These are phyloP conservation scores for Halichoerus grypus DNA, from an alignment of 2,113 vertebrate genomes.

Conservation along the genomic window DNA sequence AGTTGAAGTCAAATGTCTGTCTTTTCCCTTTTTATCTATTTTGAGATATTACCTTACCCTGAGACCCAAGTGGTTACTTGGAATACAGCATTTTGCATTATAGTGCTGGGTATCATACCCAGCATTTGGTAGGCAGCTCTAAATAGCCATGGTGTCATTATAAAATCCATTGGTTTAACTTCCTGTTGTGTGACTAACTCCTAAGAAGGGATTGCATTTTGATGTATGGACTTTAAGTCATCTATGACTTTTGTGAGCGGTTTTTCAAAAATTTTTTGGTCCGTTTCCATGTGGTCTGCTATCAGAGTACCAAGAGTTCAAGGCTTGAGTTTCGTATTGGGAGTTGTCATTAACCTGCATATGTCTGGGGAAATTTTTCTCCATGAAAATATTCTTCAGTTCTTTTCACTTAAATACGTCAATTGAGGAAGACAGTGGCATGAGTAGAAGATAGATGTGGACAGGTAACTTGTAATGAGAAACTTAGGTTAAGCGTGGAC, in stretches of 20 bases:
- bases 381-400: conserved; percentile 18
- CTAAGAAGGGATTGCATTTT: conserved; percentile 16
- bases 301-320: conserved; percentile 1
- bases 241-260: background rate
- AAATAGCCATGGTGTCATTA: background rate
- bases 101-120: background rate
- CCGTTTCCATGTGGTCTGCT: background rate
- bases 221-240: background rate
- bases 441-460: background rate
- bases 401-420: conserved; percentile 48
- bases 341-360: background rate
- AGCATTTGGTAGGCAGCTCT: background rate
- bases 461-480: background rate
- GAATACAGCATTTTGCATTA: background rate
- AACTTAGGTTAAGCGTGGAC: background rate
- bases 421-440: background rate
- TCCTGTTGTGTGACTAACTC: background rate
- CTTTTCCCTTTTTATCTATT: background rate
- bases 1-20: background rate
- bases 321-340: background rate
- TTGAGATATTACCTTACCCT: background rate
- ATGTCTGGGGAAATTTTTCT: background rate
- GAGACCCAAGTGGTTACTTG: background rate
- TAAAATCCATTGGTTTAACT: conserved; percentile 3
- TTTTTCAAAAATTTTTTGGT: conserved; percentile 44